phyloP scores from a whole-genome alignment of 2,797 vertebrate species.

The Chaetodon trifasciatus region DNA sequence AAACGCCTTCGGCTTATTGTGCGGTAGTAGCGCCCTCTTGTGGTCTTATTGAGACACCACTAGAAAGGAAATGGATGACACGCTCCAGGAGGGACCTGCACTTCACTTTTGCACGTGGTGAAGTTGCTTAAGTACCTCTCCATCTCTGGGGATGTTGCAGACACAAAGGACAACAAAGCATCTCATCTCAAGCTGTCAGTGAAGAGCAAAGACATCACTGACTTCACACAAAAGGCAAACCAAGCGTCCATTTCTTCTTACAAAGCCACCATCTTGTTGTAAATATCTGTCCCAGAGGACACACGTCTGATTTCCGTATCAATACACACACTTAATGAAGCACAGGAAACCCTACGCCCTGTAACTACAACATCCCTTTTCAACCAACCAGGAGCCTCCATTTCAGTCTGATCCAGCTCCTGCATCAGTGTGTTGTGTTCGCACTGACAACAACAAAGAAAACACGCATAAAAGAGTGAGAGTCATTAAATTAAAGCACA shows the following conservation, averaged over 20 bases:
- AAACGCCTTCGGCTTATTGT: background rate
- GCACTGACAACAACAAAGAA: background rate
- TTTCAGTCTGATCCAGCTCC: background rate
- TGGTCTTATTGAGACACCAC: slow-evolving; percentile 19
- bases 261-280: background rate
- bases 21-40: slow-evolving; percentile 57
- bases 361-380: background rate
- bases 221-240: too few relatives aligned
- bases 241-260: too few relatives aligned
- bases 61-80: background rate
- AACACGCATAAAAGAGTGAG: background rate
- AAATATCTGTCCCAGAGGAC: background rate
- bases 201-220: too few relatives aligned
- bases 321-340: background rate
- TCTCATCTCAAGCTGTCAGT: background rate
- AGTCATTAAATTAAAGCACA: background rate
- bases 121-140: background rate
- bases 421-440: background rate
- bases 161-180: background rate
- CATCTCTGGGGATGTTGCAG: background rate
- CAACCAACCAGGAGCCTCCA: background rate
- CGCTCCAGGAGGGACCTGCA: background rate
- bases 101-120: background rate
- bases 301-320: background rate
- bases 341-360: background rate